A percentile compares a stretch with the other conserved stretches of the same genome.
phyloP scores from a whole-genome alignment of 2,888 invertebrate genomes.

The Sepioteuthis lessoniana region DNA sequence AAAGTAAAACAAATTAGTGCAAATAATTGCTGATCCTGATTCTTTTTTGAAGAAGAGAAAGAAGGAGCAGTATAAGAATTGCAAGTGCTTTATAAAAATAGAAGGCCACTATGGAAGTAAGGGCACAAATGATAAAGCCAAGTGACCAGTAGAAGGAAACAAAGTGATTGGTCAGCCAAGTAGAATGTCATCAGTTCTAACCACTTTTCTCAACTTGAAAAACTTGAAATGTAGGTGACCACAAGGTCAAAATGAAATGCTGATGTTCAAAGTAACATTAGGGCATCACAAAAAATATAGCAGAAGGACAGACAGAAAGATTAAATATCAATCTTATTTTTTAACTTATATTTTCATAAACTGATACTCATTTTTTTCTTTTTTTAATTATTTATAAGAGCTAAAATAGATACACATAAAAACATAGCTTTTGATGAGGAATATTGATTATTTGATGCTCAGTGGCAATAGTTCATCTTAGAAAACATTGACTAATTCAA shows the following conservation, averaged over 20 bases:
- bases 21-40: slow-evolving; percentile 14
- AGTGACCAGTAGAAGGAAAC: background rate
- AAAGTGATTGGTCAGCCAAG: background rate
- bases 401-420: background rate
- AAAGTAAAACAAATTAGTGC: slow-evolving; percentile 1
- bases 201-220: background rate
- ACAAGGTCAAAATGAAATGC: slow-evolving; percentile 1
- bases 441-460: background rate
- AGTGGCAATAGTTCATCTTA: background rate
- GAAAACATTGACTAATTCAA: background rate
- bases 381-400: background rate
- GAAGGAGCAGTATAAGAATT: background rate
- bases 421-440: background rate
- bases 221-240: background rate
- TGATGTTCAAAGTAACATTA: background rate
- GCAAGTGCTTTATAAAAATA: slow-evolving; percentile 23
- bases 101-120: slow-evolving; percentile 20
- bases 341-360: no score
- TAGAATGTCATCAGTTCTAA: background rate
- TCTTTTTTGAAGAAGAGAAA: background rate
- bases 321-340: no score
- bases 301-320: background rate
- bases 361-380: background rate
- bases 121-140: background rate
- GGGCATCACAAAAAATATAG: background rate